Evolutionary conservation across 2,797 vertebrate genomes (phyloP), one percentile per base, ranked within the genome.

Genomic region (Pangasius sanitwongsei): DNA sequence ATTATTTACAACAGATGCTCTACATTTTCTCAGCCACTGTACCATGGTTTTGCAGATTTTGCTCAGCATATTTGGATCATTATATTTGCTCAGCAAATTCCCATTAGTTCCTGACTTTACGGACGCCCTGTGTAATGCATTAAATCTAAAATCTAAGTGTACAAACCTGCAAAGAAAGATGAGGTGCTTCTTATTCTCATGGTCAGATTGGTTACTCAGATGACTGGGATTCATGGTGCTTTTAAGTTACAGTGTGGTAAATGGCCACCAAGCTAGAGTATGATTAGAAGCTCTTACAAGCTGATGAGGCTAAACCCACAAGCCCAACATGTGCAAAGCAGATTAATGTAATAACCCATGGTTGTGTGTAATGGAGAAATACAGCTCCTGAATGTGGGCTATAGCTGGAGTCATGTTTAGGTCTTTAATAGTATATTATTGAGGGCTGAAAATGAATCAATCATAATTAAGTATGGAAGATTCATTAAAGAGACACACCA

Each of bases 271-370:
- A 88, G 91, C 44, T 92, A 55, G 77, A 87, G 89, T 91, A 90
- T 93, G 90, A 95, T 93, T 93, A 92, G 90, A 90, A 91, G 89
- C 86, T 90, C 87, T 89, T 90, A 86, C 91, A 90, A 93, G 90
- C 89, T 92, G 91, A 94, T 93, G 93, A 93, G 89, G 92, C 90
- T 90, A 91, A 93, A 94, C 93, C 91, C 92, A 91, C 92, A 91
- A 75, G 90, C 82, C 88, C 72, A 92, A 94, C 94, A 95, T 93
- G 93, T 95, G 95, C 88, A 77, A 83, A 81, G 86, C 94, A 94
- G 93, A 93, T 90, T 90, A 89, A 86, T 91, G 86, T 89, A 87
- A 77, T 90, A 88, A 37, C 84, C 77, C 89, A 90, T 85, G 89
- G 34, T 18, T 31, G 67, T 90, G 61, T 92, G 31, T 92, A 90